Percentiles rank a stretch among this genome's conserved stretches.
These are phyloP conservation scores for Diorhabda sublineata DNA, from an alignment of 1,140 invertebrate genomes.

Conservation along the genomic window DNA sequence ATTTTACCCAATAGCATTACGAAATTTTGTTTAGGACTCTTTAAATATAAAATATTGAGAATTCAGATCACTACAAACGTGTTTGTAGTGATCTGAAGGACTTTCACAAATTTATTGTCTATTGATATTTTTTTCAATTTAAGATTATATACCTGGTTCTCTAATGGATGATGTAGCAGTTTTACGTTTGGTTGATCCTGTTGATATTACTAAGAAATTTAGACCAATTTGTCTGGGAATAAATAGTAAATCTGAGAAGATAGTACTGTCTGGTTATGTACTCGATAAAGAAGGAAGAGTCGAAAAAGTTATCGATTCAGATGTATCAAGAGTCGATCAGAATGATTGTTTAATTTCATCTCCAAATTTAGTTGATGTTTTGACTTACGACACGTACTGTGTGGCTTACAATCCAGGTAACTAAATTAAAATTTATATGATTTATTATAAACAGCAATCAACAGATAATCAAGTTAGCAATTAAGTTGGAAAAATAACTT, in stretches of 20 bases:
- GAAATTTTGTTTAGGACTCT: too few species aligned
- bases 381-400: neutral
- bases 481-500: too few species aligned
- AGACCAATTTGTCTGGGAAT: slow-evolving; percentile 10
- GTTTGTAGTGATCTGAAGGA: too few species aligned
- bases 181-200: neutral
- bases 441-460: too few species aligned
- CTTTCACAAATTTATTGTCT: too few species aligned
- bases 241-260: neutral
- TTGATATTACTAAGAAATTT: neutral
- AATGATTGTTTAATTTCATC: neutral
- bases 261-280: neutral
- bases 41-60: too few species aligned
- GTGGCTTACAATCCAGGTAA: slow-evolving; percentile 8
- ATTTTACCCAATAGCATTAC: too few species aligned
- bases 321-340: neutral
- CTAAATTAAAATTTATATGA: neutral
- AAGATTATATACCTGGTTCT: neutral
- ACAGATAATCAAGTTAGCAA: too few species aligned
- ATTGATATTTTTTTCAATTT: neutral
- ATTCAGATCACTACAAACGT: too few species aligned
- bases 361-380: neutral
- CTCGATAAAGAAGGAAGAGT: neutral
- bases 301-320: neutral
- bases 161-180: neutral